These are phyloP conservation scores for Mormyrus iriodes DNA, from an alignment of 2,113 vertebrate species.

Conservation along the genomic window DNA sequence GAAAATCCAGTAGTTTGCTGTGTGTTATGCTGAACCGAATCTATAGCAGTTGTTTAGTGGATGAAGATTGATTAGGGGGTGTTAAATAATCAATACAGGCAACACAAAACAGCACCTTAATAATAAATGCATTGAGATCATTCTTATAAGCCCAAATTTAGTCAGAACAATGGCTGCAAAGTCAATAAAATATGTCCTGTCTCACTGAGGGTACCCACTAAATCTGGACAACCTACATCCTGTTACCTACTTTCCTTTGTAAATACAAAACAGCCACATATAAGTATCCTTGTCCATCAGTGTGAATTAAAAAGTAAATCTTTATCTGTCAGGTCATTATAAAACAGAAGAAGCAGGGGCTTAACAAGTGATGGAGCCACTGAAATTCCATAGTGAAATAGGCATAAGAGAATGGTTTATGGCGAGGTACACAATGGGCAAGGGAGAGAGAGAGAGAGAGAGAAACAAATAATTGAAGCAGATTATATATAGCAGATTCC, in stretches of 20 bases:
- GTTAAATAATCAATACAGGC: not conserved
- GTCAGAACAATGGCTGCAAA: not conserved
- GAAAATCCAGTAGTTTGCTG: not conserved
- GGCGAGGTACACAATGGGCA: too few relatives aligned
- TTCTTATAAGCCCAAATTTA: not conserved
- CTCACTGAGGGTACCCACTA: not conserved
- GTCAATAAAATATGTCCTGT: not conserved
- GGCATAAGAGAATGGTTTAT: slow-evolving; percentile 95
- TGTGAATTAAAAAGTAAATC: slow-evolving; percentile 56
- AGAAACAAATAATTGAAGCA: not conserved
- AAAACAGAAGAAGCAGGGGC: slow-evolving; percentile 95
- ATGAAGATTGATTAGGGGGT: not conserved
- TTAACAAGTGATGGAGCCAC: slow-evolving; percentile 95
- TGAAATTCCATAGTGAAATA: slow-evolving; percentile 99
- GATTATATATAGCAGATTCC: not conserved
- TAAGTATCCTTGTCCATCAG: not conserved
- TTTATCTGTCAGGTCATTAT: slow-evolving; percentile 92
- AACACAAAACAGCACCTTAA: not conserved
- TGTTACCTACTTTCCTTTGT: not conserved
- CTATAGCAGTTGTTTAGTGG: not conserved
- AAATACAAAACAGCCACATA: not conserved
- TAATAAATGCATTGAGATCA: not conserved
- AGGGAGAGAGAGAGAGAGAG: too few relatives aligned
- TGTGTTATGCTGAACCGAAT: not conserved
- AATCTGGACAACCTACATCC: not conserved